Percentiles rank a stretch among this genome's conserved stretches.
These are phyloP conservation scores for Salticus scenicus DNA, from an alignment of 2,888 invertebrate species.

Conservation along the genomic window DNA sequence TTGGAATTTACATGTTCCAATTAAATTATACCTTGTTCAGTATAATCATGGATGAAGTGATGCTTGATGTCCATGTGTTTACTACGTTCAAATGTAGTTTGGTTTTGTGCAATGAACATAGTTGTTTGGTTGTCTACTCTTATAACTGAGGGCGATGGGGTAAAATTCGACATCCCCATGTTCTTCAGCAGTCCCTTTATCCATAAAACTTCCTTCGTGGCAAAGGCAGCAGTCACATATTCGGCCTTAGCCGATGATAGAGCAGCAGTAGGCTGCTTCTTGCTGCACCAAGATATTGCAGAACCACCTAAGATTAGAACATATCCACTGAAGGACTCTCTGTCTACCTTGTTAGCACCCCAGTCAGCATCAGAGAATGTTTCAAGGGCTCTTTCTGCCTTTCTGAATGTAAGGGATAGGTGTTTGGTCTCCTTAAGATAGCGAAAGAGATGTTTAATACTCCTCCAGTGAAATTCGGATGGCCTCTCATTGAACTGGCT, in stretches of 20 bases:
- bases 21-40: not conserved
- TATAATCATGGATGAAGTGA: not conserved
- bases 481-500: slow-evolving; percentile 16
- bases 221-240: slow-evolving; percentile 20
- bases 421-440: not conserved
- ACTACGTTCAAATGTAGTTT: not conserved
- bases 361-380: slow-evolving; percentile 70
- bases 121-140: not conserved
- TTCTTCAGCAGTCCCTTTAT: not conserved
- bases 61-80: not conserved
- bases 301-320: slow-evolving; percentile 51
- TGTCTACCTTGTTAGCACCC: slow-evolving; percentile 61
- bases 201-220: not conserved
- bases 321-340: slow-evolving; percentile 67
- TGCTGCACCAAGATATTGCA: slow-evolving; percentile 67
- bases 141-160: not conserved
- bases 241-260: slow-evolving; percentile 71
- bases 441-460: not conserved
- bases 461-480: not conserved
- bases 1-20: not conserved
- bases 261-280: slow-evolving; percentile 66
- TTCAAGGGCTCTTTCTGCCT: not conserved
- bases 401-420: slow-evolving; percentile 18
- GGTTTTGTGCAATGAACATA: not conserved
- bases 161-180: not conserved